Evolutionary conservation across 1,140 invertebrate genomes (phyloP), one percentile per base, ranked within the genome.

Genomic region (Ephestia elutella): DNA sequence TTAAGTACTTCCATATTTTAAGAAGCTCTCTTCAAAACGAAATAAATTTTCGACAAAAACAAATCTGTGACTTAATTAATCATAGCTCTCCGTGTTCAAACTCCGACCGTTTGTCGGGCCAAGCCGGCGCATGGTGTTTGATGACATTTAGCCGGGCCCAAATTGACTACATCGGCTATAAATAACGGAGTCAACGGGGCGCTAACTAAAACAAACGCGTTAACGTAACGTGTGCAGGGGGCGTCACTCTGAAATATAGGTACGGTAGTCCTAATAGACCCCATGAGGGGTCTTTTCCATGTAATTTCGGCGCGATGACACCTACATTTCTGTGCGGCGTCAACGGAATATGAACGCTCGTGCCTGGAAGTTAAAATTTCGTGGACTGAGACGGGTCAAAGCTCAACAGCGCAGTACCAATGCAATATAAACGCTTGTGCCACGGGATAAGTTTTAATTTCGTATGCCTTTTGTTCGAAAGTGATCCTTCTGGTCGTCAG

Each of bases 111-210:
- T 25, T 55, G 15, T 32, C 28, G 28, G 0, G 38, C 38, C 55
- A 49, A 56, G 15, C 38, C 13, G 13, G 15, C 38, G 50, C 19
- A 50, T 50, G 57, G 20, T 48, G 54, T 32, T 51, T 59, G 38
- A 53, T 62, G 63, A 66, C 63, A 59, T 63, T 44, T 48, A 28
- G 48, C 56, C 32, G 35, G 59, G 35, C 53, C 28, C 51, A 56
- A 55, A 64, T 61, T 55, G 58, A 60, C 35, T 62, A 55, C 38
- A 58, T 56, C 49, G 57, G 38, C 58, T 76, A 76, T 71, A 71
- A 71, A 69, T 76, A 70, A 66, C 63, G 60, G 54, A 69, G 62
- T 70, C 71, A 65, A 70, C 71, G 63, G 62, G 62, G 66, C 71
- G 69, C 70, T 59, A 66, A 71, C 66, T 62, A 66, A 71, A 71